phyloP scores from a whole-genome alignment of 1,140 invertebrate genomes.

The Drosophila truncata region DNA sequence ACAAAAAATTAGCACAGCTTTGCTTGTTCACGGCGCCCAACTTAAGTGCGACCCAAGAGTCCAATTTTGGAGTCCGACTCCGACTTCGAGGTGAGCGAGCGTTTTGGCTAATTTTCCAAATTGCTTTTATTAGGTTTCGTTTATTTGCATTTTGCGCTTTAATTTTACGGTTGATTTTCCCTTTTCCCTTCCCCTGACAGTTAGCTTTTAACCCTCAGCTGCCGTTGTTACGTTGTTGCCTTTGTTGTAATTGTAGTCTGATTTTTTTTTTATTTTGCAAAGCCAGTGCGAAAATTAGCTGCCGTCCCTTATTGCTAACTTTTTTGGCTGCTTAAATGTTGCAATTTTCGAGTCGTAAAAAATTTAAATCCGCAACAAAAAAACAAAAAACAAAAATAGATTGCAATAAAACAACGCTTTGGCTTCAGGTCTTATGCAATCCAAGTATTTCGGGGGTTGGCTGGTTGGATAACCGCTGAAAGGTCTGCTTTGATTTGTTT shows the following conservation, averaged over 20 bases:
- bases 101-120: conserved; percentile 82
- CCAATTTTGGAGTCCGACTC: conserved; percentile 33
- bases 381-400: conserved; percentile 9
- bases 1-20: conserved; percentile 84
- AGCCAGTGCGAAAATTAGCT: conserved; percentile 50
- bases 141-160: conserved; percentile 84
- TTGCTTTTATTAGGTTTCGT: conserved; percentile 84
- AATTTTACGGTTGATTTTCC: conserved; percentile 71
- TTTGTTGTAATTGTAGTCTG: conserved; percentile 47
- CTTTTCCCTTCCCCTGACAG: background rate
- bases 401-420: conserved; percentile 56
- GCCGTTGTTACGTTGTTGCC: conserved; percentile 58
- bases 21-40: conserved; percentile 69
- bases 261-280: conserved; percentile 18
- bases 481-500: conserved; percentile 31
- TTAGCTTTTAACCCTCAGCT: conserved; percentile 58
- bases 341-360: conserved; percentile 77
- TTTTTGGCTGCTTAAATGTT: conserved; percentile 60
- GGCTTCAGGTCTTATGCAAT: conserved; percentile 63
- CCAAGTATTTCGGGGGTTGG: conserved; percentile 37
- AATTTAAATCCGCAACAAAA: conserved; percentile 56
- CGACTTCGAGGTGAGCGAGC: conserved; percentile 46
- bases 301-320: conserved; percentile 44
- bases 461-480: conserved; percentile 51
- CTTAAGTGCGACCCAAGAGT: conserved; percentile 1